These are phyloP conservation scores for Etia nguti DNA, from an alignment of 2,113 vertebrate species.

Conservation along the genomic window DNA sequence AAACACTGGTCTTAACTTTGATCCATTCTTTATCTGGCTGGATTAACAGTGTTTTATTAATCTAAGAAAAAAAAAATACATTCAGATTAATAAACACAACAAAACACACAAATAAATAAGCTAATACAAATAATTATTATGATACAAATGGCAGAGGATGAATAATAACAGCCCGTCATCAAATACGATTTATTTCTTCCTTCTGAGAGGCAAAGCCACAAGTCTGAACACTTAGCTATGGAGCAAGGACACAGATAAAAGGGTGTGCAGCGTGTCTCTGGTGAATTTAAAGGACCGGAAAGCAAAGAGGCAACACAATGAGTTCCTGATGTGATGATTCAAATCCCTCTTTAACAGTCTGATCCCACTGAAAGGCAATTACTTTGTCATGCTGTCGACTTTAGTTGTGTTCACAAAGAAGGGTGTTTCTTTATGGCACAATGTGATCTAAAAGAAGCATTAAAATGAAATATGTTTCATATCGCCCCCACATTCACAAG, in stretches of 20 bases:
- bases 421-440: background rate
- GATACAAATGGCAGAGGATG: background rate
- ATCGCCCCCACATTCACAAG: background rate
- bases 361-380: background rate
- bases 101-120: background rate
- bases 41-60: background rate
- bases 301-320: background rate
- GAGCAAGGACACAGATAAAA: background rate
- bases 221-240: background rate
- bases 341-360: background rate
- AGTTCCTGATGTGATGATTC: background rate
- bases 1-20: background rate
- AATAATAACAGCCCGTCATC: background rate
- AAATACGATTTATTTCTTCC: background rate
- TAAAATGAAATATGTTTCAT: background rate
- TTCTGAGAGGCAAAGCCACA: background rate
- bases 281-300: slow-evolving; percentile 11
- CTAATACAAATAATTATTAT: background rate
- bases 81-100: background rate
- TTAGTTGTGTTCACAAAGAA: background rate
- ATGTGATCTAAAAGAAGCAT: background rate
- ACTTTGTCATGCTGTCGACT: background rate
- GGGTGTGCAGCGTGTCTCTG: background rate
- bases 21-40: background rate
- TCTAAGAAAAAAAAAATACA: background rate